phyloP scores from a whole-genome alignment of 2,797 vertebrate species.

The Siniperca undulata region DNA sequence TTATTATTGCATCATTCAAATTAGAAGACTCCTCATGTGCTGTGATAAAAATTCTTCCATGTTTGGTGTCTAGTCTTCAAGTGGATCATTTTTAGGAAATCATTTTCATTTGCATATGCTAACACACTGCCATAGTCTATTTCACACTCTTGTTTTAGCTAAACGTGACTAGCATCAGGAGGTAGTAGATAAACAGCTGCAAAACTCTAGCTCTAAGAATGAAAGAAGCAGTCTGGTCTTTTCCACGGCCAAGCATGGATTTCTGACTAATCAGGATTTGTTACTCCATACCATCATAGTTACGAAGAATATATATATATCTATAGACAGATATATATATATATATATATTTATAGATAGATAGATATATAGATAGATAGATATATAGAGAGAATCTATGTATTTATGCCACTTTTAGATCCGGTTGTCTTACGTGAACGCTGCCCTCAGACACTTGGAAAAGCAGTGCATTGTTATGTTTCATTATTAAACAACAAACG shows the following conservation, averaged over 20 bases:
- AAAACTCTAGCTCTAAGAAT: slow-evolving; percentile 61
- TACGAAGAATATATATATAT: slow-evolving; percentile 45
- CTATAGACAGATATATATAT: slow-evolving; percentile 22
- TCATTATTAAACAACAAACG: slow-evolving; percentile 56
- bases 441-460: slow-evolving; percentile 59
- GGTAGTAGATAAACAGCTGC: slow-evolving; percentile 83
- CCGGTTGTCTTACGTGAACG: slow-evolving; percentile 45
- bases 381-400: slow-evolving; percentile 42
- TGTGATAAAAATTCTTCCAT: slow-evolving; percentile 68
- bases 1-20: slow-evolving; percentile 81
- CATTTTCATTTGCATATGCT: slow-evolving; percentile 78
- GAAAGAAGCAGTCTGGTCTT: slow-evolving; percentile 57
- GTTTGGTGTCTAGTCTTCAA: slow-evolving; percentile 81
- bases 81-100: slow-evolving; percentile 71
- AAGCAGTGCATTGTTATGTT: slow-evolving; percentile 77
- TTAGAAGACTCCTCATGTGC: slow-evolving; percentile 75
- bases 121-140: slow-evolving; percentile 64
- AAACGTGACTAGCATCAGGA: slow-evolving; percentile 77
- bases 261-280: slow-evolving; percentile 47
- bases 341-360: slow-evolving; percentile 12
- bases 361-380: slow-evolving; percentile 4
- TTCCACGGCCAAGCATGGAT: slow-evolving; percentile 25
- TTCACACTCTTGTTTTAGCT: slow-evolving; percentile 60
- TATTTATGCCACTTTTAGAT: slow-evolving; percentile 54
- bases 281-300: slow-evolving; percentile 59